Conservation (phyloP, 2,888 invertebrate genomes). For the Spialia ferax region DNA sequence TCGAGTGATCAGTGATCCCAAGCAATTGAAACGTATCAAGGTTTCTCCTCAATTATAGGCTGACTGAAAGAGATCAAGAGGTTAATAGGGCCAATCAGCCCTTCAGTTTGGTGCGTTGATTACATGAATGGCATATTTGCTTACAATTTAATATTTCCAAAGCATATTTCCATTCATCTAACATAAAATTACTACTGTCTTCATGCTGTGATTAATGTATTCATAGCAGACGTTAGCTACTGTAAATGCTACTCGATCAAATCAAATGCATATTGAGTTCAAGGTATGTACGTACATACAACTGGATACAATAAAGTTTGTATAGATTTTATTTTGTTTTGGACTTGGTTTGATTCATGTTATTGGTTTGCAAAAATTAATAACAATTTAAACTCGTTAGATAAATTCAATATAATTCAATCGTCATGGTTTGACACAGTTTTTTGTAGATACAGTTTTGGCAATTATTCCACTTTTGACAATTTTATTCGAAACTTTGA, state of each 20-base stretch:
- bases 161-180: slow-evolving; percentile 33
- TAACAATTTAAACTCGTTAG: no score
- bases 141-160: slow-evolving; percentile 37
- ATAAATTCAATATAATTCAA: no score
- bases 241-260: slow-evolving; percentile 21
- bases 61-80: slow-evolving; percentile 70
- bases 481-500: no score
- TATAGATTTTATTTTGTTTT: background rate
- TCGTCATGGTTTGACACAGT: no score
- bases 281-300: background rate
- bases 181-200: slow-evolving; percentile 39
- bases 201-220: slow-evolving; percentile 30
- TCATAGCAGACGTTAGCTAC: slow-evolving; percentile 21
- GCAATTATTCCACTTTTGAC: no score
- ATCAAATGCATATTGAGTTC: slow-evolving; percentile 27
- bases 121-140: slow-evolving; percentile 54
- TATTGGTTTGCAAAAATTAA: background rate
- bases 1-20: slow-evolving; percentile 64
- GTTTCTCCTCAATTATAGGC: slow-evolving; percentile 70
- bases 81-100: slow-evolving; percentile 79
- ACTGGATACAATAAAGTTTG: background rate
- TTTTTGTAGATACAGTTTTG: no score
- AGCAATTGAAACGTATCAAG: slow-evolving; percentile 79
- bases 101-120: slow-evolving; percentile 66
- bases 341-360: background rate